These are phyloP conservation scores for Eupeodes luniger DNA, from an alignment of 2,888 invertebrate species.

Conservation along the genomic window DNA sequence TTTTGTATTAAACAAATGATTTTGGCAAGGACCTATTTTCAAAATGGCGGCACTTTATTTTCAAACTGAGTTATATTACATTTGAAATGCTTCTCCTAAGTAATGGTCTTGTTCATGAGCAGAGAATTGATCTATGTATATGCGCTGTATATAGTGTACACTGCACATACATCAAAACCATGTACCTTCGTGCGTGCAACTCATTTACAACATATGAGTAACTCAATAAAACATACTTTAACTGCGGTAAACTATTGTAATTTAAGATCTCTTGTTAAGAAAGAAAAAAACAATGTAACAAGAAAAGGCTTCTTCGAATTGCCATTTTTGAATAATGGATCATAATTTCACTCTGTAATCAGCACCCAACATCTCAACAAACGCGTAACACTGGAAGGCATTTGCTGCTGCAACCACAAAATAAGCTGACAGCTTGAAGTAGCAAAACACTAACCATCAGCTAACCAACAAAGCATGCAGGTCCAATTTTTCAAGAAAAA, in stretches of 20 bases:
- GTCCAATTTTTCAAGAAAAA: slow-evolving; percentile 27
- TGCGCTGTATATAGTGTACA: neutral
- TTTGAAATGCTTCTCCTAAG: too few relatives aligned
- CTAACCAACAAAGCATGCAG: slow-evolving; percentile 41
- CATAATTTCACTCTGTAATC: slow-evolving; percentile 55
- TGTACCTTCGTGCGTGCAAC: slow-evolving; percentile 11
- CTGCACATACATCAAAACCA: too few relatives aligned
- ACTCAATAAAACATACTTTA: neutral
- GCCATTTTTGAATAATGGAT: slow-evolving; percentile 41
- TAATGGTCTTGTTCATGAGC: too few relatives aligned
- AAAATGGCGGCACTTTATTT: too few relatives aligned
- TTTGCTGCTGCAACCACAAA: slow-evolving; percentile 63
- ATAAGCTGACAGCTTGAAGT: slow-evolving; percentile 62
- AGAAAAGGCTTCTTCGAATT: slow-evolving; percentile 29
- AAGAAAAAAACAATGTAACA: slow-evolving; percentile 5
- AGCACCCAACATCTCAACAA: slow-evolving; percentile 53
- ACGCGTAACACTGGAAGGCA: slow-evolving; percentile 72
- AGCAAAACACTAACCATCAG: slow-evolving; percentile 21
- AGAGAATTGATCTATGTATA: neutral
- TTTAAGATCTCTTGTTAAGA: slow-evolving; percentile 7
- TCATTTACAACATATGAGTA: neutral
- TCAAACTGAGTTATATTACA: too few relatives aligned
- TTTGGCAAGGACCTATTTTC: too few relatives aligned
- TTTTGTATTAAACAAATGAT: too few relatives aligned
- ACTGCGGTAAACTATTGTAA: slow-evolving; percentile 14